Evolutionary conservation across 1,140 invertebrate species (phyloP), one percentile per base, ranked within the genome.

Genomic region (Subanguina moxae): DNA sequence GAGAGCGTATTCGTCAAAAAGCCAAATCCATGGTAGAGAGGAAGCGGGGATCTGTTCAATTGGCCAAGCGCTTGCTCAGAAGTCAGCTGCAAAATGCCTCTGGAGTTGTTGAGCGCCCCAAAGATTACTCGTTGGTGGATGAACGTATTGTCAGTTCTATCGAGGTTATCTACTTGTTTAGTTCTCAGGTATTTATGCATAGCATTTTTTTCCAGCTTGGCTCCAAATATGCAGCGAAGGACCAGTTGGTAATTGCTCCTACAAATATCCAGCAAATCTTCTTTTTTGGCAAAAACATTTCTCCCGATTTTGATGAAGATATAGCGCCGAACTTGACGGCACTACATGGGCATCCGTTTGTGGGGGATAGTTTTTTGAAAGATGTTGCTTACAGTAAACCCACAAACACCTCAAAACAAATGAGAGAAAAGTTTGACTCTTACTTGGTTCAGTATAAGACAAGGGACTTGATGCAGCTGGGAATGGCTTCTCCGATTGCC

Each of bases 1-100:
- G 75, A 21, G 74, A 80, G 46, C 62, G 68, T 27, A 76, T 76
- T 32, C 61, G 77, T n/a, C 62, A 78, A 59, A 70, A 77, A 32
- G 77, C 75, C n/a, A 61, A 65, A 42, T 73, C 67, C 43, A 48
- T 80, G 45, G 67, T 76, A 0, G 70, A 77, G 19, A 74, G 68
- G 23, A 75, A 75, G 56, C 43, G 73, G 1, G 73, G 73, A 23
- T 77, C 75, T 17, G 73, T 77, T 25, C 73, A 75, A 62, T 52
- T 75, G 19, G 48, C 48, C 1, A 75, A 75, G 62, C 64, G 72
- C 0, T 32, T 74, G 9, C 63, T 72, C 17, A 32, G 72, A 65
- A 75, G 72, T 64, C 64, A 70, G 69, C 28, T 74, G 3, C 74
- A 72, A 59, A 76, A 23, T 28, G 48, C 48, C 17, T 27, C 74